A percentile compares a stretch with the other conserved stretches of the same genome.
Conservation (phyloP, 2,888 invertebrate genomes). For the Tipula helvola region DNA sequence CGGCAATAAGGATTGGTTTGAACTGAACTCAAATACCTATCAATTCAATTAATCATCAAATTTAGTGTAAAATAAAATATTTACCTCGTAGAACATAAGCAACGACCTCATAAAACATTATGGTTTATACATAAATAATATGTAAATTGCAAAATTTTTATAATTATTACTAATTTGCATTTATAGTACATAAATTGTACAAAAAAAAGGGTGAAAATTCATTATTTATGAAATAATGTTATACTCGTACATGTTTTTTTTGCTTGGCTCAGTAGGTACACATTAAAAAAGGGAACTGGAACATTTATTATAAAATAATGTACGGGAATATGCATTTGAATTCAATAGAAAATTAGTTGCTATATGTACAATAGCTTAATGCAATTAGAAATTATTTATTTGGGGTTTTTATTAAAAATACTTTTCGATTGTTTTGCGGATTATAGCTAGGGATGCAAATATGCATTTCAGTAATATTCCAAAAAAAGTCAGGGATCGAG, state of each 20-base stretch:
- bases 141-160: background rate
- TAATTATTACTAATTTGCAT: constrained; percentile 4
- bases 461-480: background rate
- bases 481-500: background rate
- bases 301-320: background rate
- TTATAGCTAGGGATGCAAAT: background rate
- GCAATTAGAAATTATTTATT: background rate
- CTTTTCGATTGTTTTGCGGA: background rate
- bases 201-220: background rate
- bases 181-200: background rate
- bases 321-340: background rate
- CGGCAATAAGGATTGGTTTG: too few species aligned
- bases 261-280: background rate
- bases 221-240: background rate
- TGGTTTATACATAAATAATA: background rate
- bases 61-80: too few species aligned
- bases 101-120: background rate
- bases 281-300: background rate
- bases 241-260: background rate
- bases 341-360: background rate
- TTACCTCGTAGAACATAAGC: background rate
- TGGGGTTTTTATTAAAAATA: background rate
- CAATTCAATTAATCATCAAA: too few species aligned
- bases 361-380: background rate
- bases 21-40: too few species aligned